Percentiles rank a stretch among this genome's conserved stretches.
These are phyloP conservation scores for Hemicordylus capensis DNA, from an alignment of 2,113 vertebrate genomes.

Conservation along the genomic window DNA sequence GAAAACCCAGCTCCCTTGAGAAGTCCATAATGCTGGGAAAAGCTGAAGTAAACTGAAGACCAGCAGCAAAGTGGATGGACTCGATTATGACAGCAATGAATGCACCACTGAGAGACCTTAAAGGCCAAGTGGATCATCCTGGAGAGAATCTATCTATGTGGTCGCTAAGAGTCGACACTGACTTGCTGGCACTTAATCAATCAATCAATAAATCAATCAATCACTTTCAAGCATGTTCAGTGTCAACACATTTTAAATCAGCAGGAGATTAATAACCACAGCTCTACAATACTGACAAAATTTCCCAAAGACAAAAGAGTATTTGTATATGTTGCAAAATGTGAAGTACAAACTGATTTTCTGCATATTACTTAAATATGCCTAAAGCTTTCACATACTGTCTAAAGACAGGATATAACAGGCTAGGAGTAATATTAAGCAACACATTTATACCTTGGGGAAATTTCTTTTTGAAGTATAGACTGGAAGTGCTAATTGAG, in stretches of 20 bases:
- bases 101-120: no score
- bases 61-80: no score
- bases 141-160: no score
- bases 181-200: no score
- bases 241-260: constrained; percentile 43
- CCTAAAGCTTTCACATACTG: constrained; percentile 53
- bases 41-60: no score
- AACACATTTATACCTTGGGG: constrained; percentile 65
- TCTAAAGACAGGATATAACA: constrained; percentile 58
- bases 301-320: constrained; percentile 37
- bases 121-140: no score
- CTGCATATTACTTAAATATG: constrained; percentile 55
- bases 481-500: constrained; percentile 71
- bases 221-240: neutral
- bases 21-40: no score
- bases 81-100: no score
- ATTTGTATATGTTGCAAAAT: constrained; percentile 47
- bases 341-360: constrained; percentile 46
- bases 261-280: constrained; percentile 18
- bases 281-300: neutral
- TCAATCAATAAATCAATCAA: no score
- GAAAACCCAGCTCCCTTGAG: no score
- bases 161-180: no score
- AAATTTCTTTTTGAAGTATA: constrained; percentile 67
- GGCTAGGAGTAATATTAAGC: constrained; percentile 56